Percentiles rank a stretch among this genome's conserved stretches.
phyloP scores from a whole-genome alignment of 2,797 vertebrate genomes.

The Erpetoichthys calabaricus region DNA sequence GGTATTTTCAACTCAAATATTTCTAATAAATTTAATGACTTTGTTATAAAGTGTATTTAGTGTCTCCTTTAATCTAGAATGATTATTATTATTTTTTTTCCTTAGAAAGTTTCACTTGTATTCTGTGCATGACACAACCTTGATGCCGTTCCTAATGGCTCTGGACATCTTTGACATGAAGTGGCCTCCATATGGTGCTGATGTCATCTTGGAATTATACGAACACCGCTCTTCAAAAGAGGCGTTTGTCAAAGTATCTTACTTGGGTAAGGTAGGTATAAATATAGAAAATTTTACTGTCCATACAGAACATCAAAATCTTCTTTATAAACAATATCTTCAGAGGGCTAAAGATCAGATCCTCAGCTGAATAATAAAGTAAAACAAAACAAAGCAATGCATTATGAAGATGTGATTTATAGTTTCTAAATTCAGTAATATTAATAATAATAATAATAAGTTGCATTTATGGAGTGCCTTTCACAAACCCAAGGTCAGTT shows the following conservation, averaged over 20 bases:
- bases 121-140: constrained; percentile 70
- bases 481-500: no score
- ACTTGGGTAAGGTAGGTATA: constrained; percentile 62
- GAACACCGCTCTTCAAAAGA: constrained; percentile 57
- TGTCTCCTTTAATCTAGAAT: no score
- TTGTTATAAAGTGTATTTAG: no score
- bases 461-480: no score
- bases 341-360: no score
- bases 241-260: constrained; percentile 70
- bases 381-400: no score
- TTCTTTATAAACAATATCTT: neutral
- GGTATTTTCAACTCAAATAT: neutral
- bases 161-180: constrained; percentile 74
- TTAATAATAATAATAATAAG: no score
- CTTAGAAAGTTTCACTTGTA: constrained; percentile 80
- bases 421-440: no score
- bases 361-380: neutral
- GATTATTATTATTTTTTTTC: constrained; percentile 9
- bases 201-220: constrained; percentile 75
- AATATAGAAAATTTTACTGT: neutral
- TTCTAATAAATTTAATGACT: no score
- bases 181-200: constrained; percentile 80
- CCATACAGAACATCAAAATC: neutral
- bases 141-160: constrained; percentile 74
- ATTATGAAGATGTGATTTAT: no score